Conservation (phyloP, 2,888 invertebrate genomes). For the Belgica antarctica region DNA sequence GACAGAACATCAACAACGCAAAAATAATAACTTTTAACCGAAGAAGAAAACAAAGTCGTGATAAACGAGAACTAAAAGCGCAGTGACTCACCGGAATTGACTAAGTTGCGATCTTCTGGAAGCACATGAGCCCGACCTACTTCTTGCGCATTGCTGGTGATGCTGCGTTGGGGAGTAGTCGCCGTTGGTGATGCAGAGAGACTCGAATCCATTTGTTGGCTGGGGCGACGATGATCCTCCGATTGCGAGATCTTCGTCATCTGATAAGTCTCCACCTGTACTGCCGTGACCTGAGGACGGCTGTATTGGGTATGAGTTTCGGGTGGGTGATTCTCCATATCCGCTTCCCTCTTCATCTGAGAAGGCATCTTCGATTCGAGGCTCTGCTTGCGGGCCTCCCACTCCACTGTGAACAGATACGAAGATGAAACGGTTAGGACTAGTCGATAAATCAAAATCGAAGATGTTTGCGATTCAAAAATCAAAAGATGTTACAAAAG, state of each 20-base stretch:
- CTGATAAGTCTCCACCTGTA: slow-evolving; percentile 58
- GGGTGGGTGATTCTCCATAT: slow-evolving; percentile 56
- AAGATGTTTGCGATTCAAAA: slow-evolving; percentile 47
- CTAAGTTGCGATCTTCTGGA: slow-evolving; percentile 56
- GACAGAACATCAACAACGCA: not conserved
- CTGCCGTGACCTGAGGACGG: slow-evolving; percentile 59
- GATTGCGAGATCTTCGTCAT: slow-evolving; percentile 54
- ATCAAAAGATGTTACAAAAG: no score
- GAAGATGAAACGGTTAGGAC: not conserved
- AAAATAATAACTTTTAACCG: not conserved
- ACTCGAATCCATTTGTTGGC: slow-evolving; percentile 55
- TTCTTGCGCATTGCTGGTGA: slow-evolving; percentile 53
- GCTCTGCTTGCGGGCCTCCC: slow-evolving; percentile 57
- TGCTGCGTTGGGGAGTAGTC: slow-evolving; percentile 53
- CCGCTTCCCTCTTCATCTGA: slow-evolving; percentile 81
- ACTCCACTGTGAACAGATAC: slow-evolving; percentile 52
- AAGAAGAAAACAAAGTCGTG: not conserved
- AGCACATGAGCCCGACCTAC: slow-evolving; percentile 56
- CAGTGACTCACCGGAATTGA: slow-evolving; percentile 47
- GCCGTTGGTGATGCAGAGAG: slow-evolving; percentile 56
- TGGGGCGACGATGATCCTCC: slow-evolving; percentile 53
- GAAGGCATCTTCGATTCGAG: slow-evolving; percentile 70
- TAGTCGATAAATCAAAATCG: slow-evolving; percentile 46
- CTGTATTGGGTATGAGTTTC: slow-evolving; percentile 57
- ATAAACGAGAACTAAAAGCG: not conserved